Evolutionary conservation across 2,888 invertebrate species (phyloP).

Genomic region (Diplolepis rosae): DNA sequence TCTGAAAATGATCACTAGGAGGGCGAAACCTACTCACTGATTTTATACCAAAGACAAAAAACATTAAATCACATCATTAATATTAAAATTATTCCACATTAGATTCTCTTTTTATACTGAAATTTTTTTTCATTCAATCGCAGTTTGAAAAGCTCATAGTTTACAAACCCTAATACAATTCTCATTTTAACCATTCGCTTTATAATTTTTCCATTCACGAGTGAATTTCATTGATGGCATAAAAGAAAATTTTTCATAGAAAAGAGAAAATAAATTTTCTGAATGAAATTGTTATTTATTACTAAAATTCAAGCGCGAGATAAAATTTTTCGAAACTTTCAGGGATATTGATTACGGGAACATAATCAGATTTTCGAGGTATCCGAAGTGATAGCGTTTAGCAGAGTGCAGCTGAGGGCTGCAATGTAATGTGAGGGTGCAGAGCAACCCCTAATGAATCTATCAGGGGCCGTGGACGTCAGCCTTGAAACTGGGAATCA

Average conservation of each 20-base stretch:
- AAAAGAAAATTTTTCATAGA: not conserved
- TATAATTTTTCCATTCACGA: not conserved
- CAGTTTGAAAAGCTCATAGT: too few relatives aligned
- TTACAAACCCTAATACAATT: too few relatives aligned
- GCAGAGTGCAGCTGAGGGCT: slow-evolving; percentile 33
- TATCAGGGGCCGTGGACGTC: slow-evolving; percentile 62
- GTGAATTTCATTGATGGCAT: not conserved
- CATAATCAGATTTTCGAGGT: slow-evolving; percentile 65
- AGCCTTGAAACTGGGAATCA: slow-evolving; percentile 58
- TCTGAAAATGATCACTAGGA: slow-evolving; percentile 49
- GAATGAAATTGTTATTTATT: not conserved
- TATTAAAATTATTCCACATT: too few relatives aligned
- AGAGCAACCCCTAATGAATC: slow-evolving; percentile 66
- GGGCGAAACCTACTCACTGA: not conserved
- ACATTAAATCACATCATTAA: not conserved
- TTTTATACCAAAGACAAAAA: not conserved
- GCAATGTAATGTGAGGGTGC: slow-evolving; percentile 27
- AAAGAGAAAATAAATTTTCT: not conserved
- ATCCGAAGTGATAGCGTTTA: slow-evolving; percentile 40
- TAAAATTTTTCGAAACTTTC: not conserved
- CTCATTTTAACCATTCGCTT: too few relatives aligned
- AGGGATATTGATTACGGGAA: slow-evolving; percentile 66
- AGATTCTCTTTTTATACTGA: too few relatives aligned
- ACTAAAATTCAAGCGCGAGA: too few relatives aligned
- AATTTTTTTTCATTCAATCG: too few relatives aligned